Percentiles rank a stretch among this genome's conserved stretches.
These are phyloP conservation scores for Drosophila atroscutellata DNA, from an alignment of 2,888 invertebrate species.

Conservation along the genomic window DNA sequence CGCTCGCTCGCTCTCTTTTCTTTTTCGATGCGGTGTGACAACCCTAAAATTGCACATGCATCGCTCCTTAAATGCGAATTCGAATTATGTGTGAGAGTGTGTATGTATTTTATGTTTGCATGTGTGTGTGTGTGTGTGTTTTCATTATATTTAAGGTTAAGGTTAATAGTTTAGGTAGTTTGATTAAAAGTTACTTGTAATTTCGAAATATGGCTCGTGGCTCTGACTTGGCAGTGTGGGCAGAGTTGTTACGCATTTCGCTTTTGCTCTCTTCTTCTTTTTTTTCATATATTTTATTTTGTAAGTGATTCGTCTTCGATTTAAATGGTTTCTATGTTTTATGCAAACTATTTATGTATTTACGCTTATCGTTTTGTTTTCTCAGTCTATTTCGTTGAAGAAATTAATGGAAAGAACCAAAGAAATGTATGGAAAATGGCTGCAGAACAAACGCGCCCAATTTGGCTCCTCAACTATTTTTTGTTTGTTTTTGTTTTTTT, in stretches of 20 bases:
- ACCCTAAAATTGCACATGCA: constrained; percentile 55
- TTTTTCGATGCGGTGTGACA: constrained; percentile 65
- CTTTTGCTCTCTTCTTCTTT: constrained; percentile 25
- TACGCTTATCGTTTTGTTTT: constrained; percentile 54
- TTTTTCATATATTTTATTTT: background rate
- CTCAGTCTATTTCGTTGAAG: constrained; percentile 82
- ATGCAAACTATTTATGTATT: constrained; percentile 47
- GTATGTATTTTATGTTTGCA: constrained; percentile 12
- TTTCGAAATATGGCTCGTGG: constrained; percentile 81
- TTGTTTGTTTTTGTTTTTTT: background rate
- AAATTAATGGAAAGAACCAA: constrained; percentile 61
- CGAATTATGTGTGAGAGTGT: constrained; percentile 46
- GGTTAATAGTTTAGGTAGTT: constrained; percentile 79
- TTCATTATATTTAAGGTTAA: constrained; percentile 69
- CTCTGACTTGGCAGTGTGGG: constrained; percentile 80
- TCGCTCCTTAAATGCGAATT: constrained; percentile 61
- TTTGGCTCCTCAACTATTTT: constrained; percentile 15
- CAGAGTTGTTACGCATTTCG: constrained; percentile 55
- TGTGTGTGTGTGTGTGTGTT: constrained; percentile 40
- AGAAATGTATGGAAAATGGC: constrained; percentile 31
- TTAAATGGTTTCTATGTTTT: constrained; percentile 43
- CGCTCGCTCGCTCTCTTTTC: constrained; percentile 38
- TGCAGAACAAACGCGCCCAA: constrained; percentile 45
- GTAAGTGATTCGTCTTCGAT: constrained; percentile 8
- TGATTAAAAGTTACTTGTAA: constrained; percentile 79